phyloP scores from a whole-genome alignment of 92 coral and sea anemone species.

The Bergia sp. region DNA sequence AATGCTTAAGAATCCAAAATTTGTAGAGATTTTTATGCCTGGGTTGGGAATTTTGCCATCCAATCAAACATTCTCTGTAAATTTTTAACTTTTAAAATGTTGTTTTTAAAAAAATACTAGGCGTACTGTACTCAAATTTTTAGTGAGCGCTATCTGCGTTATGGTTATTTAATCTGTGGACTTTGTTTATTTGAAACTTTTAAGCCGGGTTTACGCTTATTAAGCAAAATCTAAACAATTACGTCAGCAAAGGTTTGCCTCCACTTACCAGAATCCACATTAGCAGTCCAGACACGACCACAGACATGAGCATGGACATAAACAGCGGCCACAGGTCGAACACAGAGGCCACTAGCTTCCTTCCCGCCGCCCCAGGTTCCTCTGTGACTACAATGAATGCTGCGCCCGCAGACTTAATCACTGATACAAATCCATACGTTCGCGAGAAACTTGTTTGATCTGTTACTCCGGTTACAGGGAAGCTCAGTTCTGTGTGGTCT shows the following conservation, averaged over 20 bases:
- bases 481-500: constrained; percentile 69
- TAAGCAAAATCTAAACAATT: background rate
- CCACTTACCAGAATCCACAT: constrained; percentile 89
- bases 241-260: background rate
- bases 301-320: constrained; percentile 74
- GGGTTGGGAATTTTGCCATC: too few relatives aligned
- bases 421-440: constrained; percentile 76
- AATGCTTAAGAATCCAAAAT: too few relatives aligned
- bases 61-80: too few relatives aligned
- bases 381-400: constrained; percentile 74
- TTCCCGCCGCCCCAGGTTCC: constrained; percentile 66
- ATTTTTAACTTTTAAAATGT: too few relatives aligned
- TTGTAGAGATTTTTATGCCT: too few relatives aligned
- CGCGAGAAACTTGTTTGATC: constrained; percentile 64
- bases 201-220: too few relatives aligned
- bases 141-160: too few relatives aligned
- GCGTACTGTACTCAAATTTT: too few relatives aligned
- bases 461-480: constrained; percentile 76
- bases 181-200: too few relatives aligned
- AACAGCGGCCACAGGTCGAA: constrained; percentile 82
- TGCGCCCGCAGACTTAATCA: constrained; percentile 87
- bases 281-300: constrained; percentile 77
- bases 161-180: too few relatives aligned
- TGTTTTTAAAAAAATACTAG: too few relatives aligned
- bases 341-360: constrained; percentile 72